These are phyloP conservation scores for Drosophila kanekoi DNA, from an alignment of 2,888 invertebrate genomes.

Conservation along the genomic window DNA sequence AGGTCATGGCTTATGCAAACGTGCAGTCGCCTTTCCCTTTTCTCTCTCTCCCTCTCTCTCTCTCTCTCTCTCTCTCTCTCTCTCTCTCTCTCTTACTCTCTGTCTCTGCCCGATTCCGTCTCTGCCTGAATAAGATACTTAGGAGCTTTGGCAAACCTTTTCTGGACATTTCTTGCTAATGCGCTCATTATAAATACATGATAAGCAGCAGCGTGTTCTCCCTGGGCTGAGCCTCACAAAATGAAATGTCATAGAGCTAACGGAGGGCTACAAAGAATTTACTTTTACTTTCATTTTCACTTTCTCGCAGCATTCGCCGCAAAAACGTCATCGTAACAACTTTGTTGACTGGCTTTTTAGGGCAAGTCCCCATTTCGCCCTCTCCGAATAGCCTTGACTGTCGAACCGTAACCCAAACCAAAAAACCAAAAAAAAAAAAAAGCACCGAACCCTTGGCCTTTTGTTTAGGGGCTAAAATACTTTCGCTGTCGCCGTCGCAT, in stretches of 20 bases:
- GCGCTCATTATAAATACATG: slow-evolving; percentile 73
- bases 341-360: slow-evolving; percentile 59
- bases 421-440: background rate
- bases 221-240: slow-evolving; percentile 28
- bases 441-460: slow-evolving; percentile 63
- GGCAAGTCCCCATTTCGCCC: slow-evolving; percentile 6
- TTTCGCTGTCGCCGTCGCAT: slow-evolving; percentile 31
- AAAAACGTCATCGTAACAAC: slow-evolving; percentile 72
- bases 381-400: slow-evolving; percentile 33
- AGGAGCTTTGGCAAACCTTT: slow-evolving; percentile 46
- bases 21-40: background rate
- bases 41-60: background rate
- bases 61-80: background rate
- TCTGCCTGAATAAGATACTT: slow-evolving; percentile 37
- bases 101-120: background rate
- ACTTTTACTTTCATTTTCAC: slow-evolving; percentile 25
- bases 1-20: slow-evolving; percentile 23
- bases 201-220: slow-evolving; percentile 43
- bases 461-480: slow-evolving; percentile 51
- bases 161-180: slow-evolving; percentile 46
- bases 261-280: slow-evolving; percentile 34
- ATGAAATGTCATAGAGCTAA: slow-evolving; percentile 49
- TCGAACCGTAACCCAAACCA: slow-evolving; percentile 27
- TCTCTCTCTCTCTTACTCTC: background rate
- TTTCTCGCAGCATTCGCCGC: slow-evolving; percentile 21